Evolutionary conservation across 2,113 vertebrate genomes (phyloP), one percentile per base, ranked within the genome.

Genomic region (Sinocyclocheilus anophthalmus): DNA sequence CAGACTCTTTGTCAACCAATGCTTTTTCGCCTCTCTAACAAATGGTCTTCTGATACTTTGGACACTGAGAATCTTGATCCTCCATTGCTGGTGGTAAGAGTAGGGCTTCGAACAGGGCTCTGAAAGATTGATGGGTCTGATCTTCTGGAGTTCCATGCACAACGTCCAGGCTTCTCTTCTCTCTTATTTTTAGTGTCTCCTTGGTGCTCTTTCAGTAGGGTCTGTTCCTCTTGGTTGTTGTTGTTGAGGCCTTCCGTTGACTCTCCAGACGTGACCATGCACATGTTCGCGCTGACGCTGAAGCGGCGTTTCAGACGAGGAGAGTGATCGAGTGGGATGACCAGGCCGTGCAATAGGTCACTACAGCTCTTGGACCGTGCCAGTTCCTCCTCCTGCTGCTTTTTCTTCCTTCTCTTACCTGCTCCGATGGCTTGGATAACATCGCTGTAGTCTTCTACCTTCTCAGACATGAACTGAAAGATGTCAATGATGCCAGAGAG

Each of bases 371-470:
- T 94, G 4, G 94, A 95, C 30, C 95, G 94, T 26, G 91, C 92
- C 16, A 94, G 85, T 92, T 94, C 73, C 42, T 94, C 89, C 87
- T 96, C 95, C 91, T 95, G 88, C 1, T 93, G 94, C 85, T 96
- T 67, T 2, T 24, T 90, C 42, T 2, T 72, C 53, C 11, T 83
- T 10, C n/a, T 96, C 84, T 82, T 90, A 0, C 12, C 78, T 3
- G 95, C 93, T 42, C 96, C 97, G 0, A 99, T 99, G 90, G 96
- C 93, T 83, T 96, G 96, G 92, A 99, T 98, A 85, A 98, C 93
- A 14, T 98, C 97, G 30, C 96, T 96, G 91, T 99, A 99, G 63
- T 97, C 96, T 53, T 98, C 96, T 7, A 96, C 95, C 84, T 97
- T 95, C 83, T 97, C 96, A 24, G 96, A 97, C 77, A 97, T 94